Percentiles rank a stretch among this genome's conserved stretches.
phyloP scores from a whole-genome alignment of 2,113 vertebrate species.

The Alaudala cheleensis region DNA sequence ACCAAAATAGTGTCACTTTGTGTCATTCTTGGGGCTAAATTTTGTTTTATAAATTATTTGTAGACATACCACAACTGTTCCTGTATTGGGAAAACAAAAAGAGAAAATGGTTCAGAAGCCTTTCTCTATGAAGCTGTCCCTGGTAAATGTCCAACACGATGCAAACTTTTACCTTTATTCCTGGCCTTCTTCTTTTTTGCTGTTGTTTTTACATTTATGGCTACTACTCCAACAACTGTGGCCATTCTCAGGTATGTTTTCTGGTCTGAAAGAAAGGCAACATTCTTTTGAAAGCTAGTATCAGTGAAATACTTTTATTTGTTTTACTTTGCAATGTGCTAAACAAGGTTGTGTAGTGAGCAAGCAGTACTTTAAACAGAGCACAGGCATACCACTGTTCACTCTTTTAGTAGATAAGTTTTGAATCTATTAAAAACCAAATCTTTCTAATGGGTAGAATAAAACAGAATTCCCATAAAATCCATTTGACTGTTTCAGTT shows the following conservation, averaged over 20 bases:
- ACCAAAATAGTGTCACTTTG: background rate
- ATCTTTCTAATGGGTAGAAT: background rate
- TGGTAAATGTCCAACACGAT: constrained; percentile 72
- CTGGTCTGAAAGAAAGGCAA: background rate
- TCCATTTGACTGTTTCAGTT: background rate
- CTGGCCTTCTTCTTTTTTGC: constrained; percentile 65
- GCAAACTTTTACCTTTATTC: constrained; percentile 72
- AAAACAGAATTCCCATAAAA: background rate
- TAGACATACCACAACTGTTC: constrained; percentile 75
- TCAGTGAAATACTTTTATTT: background rate
- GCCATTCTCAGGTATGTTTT: constrained; percentile 69
- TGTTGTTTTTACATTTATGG: constrained; percentile 71
- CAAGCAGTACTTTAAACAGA: background rate
- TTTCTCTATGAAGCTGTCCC: constrained; percentile 27
- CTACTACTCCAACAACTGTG: constrained; percentile 66
- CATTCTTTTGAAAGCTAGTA: background rate
- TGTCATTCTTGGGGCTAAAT: background rate
- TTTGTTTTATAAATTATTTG: constrained; percentile 1
- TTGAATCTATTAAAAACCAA: background rate
- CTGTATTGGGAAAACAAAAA: constrained; percentile 63
- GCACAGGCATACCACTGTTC: background rate
- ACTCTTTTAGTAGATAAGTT: background rate
- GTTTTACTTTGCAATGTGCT: background rate
- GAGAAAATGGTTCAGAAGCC: background rate
- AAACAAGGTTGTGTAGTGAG: background rate